phyloP scores from a whole-genome alignment of 1,140 invertebrate genomes.

The Reticulitermes speratus region DNA sequence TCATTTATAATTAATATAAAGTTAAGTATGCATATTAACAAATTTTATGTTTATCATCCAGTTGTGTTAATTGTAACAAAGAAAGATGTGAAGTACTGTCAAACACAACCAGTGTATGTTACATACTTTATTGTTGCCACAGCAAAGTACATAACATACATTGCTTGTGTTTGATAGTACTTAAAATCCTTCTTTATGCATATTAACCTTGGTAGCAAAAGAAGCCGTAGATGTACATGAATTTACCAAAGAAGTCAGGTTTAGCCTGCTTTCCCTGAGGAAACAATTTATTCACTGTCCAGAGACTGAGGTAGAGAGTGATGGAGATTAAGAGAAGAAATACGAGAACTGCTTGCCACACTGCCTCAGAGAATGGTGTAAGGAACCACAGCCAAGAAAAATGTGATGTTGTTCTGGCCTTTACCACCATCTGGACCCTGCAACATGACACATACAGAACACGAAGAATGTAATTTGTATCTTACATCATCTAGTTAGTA shows the following conservation, averaged over 20 bases:
- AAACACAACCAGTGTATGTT: too few relatives aligned
- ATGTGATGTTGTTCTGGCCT: neutral
- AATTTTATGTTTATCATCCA: too few relatives aligned
- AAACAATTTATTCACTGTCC: neutral
- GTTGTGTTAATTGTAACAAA: too few relatives aligned
- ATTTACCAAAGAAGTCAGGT: neutral
- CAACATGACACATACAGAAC: neutral
- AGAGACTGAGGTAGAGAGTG: neutral
- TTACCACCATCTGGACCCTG: neutral
- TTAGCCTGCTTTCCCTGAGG: neutral
- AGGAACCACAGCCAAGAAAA: neutral
- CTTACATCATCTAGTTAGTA: neutral
- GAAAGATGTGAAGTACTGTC: too few relatives aligned
- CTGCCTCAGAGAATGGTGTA: neutral
- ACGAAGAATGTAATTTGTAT: neutral
- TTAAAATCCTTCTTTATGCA: too few relatives aligned
- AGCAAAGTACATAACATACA: too few relatives aligned
- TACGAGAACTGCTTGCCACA: too few relatives aligned
- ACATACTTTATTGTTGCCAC: too few relatives aligned
- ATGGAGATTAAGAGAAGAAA: neutral
- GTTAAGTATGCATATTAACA: too few relatives aligned
- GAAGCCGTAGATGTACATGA: neutral
- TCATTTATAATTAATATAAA: too few relatives aligned
- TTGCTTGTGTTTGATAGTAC: too few relatives aligned
- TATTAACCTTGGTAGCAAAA: neutral